Evolutionary conservation across 2,888 invertebrate genomes (phyloP).

Genomic region (Colostygia pectinataria): DNA sequence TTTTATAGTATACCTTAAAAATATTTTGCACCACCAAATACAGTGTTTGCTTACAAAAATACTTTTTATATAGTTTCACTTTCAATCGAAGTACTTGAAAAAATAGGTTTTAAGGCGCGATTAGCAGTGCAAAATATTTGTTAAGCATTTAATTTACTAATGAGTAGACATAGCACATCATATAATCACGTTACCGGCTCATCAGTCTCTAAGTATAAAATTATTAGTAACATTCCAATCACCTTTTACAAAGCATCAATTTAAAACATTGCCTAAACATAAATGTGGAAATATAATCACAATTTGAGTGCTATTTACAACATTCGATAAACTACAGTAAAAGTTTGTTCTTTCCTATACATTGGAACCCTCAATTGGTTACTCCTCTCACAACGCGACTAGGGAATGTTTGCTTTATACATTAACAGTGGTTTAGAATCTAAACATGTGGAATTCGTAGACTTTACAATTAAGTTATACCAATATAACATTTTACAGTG

Average conservation of each 20-base stretch:
- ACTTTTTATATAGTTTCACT: slow-evolving; percentile 2
- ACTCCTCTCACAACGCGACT: no score
- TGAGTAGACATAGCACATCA: slow-evolving; percentile 66
- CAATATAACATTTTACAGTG: no score
- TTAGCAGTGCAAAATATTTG: slow-evolving; percentile 34
- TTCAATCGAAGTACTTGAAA: slow-evolving; percentile 7
- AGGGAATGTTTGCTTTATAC: slow-evolving; percentile 2
- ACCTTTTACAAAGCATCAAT: slow-evolving; percentile 12
- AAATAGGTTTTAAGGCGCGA: slow-evolving; percentile 17
- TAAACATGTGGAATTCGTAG: no score
- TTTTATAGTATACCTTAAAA: slow-evolving; percentile 21
- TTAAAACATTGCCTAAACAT: no score
- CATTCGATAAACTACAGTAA: background rate
- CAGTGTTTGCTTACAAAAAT: slow-evolving; percentile 19
- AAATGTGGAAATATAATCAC: no score
- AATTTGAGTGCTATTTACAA: background rate
- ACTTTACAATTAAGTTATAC: no score
- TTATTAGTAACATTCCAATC: slow-evolving; percentile 16
- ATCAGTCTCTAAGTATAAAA: slow-evolving; percentile 60
- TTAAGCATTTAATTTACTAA: slow-evolving; percentile 19
- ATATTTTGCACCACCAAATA: slow-evolving; percentile 28
- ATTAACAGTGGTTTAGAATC: no score
- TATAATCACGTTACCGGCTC: slow-evolving; percentile 56
- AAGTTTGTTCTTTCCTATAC: background rate
- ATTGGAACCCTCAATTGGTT: no score